Percentiles rank a stretch among this genome's conserved stretches.
phyloP scores from a whole-genome alignment of 2,113 vertebrate genomes.

The Boulengeromyrus knoepffleri region DNA sequence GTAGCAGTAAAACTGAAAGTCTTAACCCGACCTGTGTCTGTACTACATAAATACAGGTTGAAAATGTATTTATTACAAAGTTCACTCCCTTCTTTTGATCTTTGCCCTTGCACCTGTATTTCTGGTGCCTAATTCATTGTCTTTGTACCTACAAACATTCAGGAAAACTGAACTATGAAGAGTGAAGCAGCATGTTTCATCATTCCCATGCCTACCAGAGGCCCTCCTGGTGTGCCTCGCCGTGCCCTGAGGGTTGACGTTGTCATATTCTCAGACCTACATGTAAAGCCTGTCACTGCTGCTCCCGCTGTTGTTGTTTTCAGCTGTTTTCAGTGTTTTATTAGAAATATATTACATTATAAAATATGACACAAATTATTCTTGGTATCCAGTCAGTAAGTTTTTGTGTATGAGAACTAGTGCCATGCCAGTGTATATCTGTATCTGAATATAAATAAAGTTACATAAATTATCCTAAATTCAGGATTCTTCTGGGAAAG shows the following conservation, averaged over 20 bases:
- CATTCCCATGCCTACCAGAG: conserved; percentile 52
- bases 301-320: conserved; percentile 57
- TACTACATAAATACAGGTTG: background rate
- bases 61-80: background rate
- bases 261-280: conserved; percentile 66
- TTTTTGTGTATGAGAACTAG: background rate
- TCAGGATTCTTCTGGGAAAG: background rate
- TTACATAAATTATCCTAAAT: background rate
- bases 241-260: conserved; percentile 42
- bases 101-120: background rate
- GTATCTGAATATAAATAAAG: background rate
- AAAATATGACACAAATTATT: background rate
- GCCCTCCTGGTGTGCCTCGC: conserved; percentile 59
- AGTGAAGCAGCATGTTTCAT: background rate
- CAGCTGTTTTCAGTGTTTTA: background rate
- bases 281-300: conserved; percentile 60
- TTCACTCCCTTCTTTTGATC: background rate
- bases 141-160: background rate
- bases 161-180: background rate
- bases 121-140: background rate
- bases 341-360: background rate
- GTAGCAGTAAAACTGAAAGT: background rate
- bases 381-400: background rate
- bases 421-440: background rate
- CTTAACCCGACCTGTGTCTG: background rate